Conservation (phyloP, 2,113 vertebrate genomes). For the Madoqua kirkii region DNA sequence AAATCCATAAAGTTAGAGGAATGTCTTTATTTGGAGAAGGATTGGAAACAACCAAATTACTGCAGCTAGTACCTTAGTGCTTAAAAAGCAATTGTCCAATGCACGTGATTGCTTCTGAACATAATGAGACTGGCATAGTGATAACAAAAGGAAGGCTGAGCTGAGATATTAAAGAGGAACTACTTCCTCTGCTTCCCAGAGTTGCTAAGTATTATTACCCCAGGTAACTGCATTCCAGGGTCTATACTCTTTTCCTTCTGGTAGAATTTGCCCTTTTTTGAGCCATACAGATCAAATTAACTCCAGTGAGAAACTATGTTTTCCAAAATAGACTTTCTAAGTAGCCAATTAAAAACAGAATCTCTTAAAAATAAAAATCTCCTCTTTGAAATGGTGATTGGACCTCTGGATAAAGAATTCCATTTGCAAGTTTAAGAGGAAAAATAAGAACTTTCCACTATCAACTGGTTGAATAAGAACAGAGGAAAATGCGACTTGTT, state of each 20-base stretch:
- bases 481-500: neutral
- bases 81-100: conserved; percentile 32
- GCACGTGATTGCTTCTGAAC: conserved; percentile 10
- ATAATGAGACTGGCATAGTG: neutral
- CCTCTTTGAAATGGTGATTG: conserved; percentile 4
- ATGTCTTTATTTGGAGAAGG: conserved; percentile 53
- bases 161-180: neutral
- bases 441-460: neutral
- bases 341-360: conserved; percentile 43
- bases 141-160: neutral
- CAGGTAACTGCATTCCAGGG: neutral
- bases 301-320: neutral
- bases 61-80: neutral
- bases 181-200: neutral
- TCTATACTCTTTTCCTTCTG: neutral
- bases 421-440: conserved; percentile 20
- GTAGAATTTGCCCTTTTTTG: conserved; percentile 26
- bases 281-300: neutral
- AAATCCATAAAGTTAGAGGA: neutral
- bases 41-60: conserved; percentile 17
- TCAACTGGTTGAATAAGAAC: neutral
- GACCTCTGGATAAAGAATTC: conserved; percentile 39
- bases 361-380: conserved; percentile 35
- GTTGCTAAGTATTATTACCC: neutral
- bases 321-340: conserved; percentile 43